These are phyloP conservation scores for Dolichopus griseipennis DNA, from an alignment of 2,888 invertebrate genomes.

Conservation along the genomic window DNA sequence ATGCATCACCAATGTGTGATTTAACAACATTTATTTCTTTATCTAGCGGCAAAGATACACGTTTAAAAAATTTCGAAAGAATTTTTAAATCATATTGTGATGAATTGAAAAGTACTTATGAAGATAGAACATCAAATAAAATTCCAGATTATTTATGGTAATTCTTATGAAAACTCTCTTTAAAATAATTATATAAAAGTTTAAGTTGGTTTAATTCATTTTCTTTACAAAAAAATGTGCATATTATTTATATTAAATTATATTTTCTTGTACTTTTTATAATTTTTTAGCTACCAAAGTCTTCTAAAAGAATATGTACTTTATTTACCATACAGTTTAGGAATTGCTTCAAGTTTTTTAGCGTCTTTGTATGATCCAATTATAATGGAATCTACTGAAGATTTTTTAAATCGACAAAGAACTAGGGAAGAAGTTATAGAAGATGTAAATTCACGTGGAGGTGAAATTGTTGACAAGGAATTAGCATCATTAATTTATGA, in stretches of 20 bases:
- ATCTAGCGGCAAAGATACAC: constrained; percentile 32
- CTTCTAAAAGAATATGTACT: constrained; percentile 35
- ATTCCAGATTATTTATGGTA: constrained; percentile 34
- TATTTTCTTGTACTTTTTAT: constrained; percentile 9
- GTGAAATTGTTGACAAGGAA: constrained; percentile 34
- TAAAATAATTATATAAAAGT: too few species aligned
- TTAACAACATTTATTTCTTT: constrained; percentile 32
- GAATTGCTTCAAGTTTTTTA: constrained; percentile 31
- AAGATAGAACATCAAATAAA: constrained; percentile 16
- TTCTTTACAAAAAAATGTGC: too few species aligned
- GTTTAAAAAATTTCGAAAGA: constrained; percentile 29
- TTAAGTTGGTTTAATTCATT: too few species aligned
- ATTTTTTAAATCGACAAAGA: constrained; percentile 21
- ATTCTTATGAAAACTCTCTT: background rate
- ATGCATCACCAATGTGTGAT: constrained; percentile 41
- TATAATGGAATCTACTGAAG: constrained; percentile 19
- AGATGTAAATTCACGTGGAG: constrained; percentile 28
- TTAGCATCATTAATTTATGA: constrained; percentile 34
- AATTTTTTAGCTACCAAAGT: constrained; percentile 26
- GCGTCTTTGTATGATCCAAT: constrained; percentile 29
- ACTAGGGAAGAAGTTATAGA: constrained; percentile 24
- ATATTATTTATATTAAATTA: background rate
- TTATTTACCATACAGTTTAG: constrained; percentile 30
- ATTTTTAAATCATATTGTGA: constrained; percentile 35
- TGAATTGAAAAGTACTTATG: constrained; percentile 26